These are phyloP conservation scores for Pollenia amentaria DNA, from an alignment of 2,888 invertebrate species.

Conservation along the genomic window DNA sequence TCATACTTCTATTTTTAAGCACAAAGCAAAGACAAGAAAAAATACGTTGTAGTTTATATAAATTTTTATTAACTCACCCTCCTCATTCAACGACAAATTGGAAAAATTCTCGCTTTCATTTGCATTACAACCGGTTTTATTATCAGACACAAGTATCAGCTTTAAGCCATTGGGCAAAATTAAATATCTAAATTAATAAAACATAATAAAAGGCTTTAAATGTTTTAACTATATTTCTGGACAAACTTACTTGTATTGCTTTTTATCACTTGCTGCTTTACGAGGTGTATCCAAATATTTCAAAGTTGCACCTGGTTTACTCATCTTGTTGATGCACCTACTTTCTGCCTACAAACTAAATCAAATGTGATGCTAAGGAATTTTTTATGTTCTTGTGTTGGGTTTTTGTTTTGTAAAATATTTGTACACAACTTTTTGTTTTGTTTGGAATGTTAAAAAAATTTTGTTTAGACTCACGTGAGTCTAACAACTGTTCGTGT, in stretches of 20 bases:
- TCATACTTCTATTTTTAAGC: too few species aligned
- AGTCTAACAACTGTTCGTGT: too few species aligned
- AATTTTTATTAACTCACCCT: constrained; percentile 71
- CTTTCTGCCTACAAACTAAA: background rate
- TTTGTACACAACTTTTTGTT: too few species aligned
- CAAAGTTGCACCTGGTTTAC: constrained; percentile 54
- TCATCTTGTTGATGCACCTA: background rate
- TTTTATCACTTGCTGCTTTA: constrained; percentile 91
- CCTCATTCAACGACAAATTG: background rate
- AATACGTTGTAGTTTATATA: background rate
- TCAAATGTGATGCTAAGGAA: background rate
- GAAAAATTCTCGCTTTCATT: background rate
- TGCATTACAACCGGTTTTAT: constrained; percentile 77
- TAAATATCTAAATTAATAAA: constrained; percentile 85
- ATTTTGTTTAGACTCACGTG: too few species aligned
- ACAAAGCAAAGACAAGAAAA: background rate
- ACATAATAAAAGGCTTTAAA: background rate
- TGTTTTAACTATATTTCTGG: background rate
- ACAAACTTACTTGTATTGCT: constrained; percentile 88
- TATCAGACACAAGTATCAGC: constrained; percentile 90
- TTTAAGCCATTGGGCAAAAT: constrained; percentile 89
- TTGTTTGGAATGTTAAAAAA: too few species aligned
- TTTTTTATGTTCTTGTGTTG: background rate
- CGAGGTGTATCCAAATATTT: constrained; percentile 86
- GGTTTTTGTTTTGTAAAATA: background rate